These are phyloP conservation scores for Muscicapa striata DNA, from an alignment of 2,797 vertebrate genomes.

Conservation along the genomic window DNA sequence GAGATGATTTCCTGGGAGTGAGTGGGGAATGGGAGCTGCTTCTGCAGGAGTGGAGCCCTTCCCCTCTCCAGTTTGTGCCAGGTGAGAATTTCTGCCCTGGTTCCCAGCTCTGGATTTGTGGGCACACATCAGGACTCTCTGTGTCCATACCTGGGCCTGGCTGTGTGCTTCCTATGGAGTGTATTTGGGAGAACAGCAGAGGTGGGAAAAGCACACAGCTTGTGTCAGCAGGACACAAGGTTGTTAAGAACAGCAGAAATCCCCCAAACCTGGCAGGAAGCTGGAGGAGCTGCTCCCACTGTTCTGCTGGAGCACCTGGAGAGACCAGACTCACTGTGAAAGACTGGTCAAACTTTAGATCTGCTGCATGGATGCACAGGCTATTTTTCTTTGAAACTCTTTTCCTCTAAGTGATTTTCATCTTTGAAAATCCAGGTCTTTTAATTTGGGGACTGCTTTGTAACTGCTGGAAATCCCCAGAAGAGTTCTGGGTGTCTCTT, in stretches of 20 bases:
- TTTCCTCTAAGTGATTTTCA: not conserved
- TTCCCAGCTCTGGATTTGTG: not conserved
- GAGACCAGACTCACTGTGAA: not conserved
- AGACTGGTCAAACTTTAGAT: not conserved
- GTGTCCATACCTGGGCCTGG: not conserved
- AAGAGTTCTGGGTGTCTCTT: not conserved
- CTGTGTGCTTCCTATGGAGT: accelerated
- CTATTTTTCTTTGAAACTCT: not conserved
- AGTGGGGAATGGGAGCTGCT: not conserved
- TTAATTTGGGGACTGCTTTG: not conserved
- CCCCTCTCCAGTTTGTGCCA: not conserved
- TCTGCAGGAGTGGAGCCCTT: not conserved
- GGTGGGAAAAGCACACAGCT: not conserved
- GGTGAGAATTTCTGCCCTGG: not conserved
- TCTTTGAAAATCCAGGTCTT: not conserved
- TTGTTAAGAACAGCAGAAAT: not conserved
- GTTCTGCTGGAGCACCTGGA: not conserved
- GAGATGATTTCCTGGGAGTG: not conserved
- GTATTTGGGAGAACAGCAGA: not conserved
- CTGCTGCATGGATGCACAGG: not conserved
- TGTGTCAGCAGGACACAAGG: not conserved
- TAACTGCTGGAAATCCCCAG: not conserved
- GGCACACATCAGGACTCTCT: not conserved
- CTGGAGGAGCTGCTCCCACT: not conserved
- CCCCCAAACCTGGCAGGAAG: not conserved